Evolutionary conservation across 2,888 invertebrate species (phyloP), one percentile per base, ranked within the genome.

Genomic region (Danaus chrysippus): DNA sequence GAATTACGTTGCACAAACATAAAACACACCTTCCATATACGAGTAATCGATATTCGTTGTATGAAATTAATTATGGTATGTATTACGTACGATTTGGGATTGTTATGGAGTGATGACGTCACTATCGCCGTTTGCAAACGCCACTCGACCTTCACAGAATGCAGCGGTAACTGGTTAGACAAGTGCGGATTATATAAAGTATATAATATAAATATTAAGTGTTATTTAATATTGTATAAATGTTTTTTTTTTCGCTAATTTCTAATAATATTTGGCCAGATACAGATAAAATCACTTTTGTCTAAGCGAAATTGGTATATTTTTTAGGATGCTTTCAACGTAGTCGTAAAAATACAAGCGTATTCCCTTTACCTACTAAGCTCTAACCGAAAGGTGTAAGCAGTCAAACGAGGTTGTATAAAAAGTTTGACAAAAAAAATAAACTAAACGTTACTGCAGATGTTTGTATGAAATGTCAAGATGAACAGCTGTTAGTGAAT

Each of bases 101-200:
- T 42, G 46, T 52, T 42, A 52, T 59, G n/a, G 13, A 54, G 46
- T n/a, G n/a, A 17, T 65, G 58, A 65, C 61, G 60, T 65, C 54
- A 58, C 13, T 34, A 46, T 19, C 54, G 54, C 59, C 57, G 59
- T 58, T 61, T 56, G 55, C 54, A 44, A 56, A 56, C 43, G 55
- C 10, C 55, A 52, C 56, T 52, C 54, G 63, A 62, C 65, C 64
- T 65, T 68, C 66, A 54, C 10, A 59, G 52, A 44, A 52, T 59
- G 46, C 23, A 56, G 58, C 41, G 5, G 41, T 41, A 60, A 60
- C 60, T 52, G 57, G 63, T 63, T 54, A 10, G 43, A 15, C 34
- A 53, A n/a, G 42, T 13, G 34, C 63, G 54, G 10, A 42, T 56
- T 15, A 53, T 56, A 43, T 44, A 44, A 44, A 59, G 19, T 11